Base-by-base conservation (phyloP, 2,888 invertebrate species). In the Panopea generosa region DNA sequence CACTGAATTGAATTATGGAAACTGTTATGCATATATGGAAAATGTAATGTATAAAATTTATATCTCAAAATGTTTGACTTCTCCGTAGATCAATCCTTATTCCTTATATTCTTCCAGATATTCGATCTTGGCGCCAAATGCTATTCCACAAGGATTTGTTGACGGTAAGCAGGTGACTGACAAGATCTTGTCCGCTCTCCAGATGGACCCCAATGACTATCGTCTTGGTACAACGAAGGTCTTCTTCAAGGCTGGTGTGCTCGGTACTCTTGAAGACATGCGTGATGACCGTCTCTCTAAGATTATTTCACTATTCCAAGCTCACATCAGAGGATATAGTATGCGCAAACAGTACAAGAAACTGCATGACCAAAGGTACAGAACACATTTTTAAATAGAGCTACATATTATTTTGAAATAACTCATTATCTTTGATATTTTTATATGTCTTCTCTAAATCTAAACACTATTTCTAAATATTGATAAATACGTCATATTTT, bases 231-330 rank as follows among this genome's bases (percentile, higher is more conserved):
- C 97, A 94, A 99, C 99, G 86, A 99, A 99, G 97, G 99, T 98
- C 96, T 99, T 99, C 97, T 99, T 99, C 98, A 98, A 99, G 93
- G 99, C 99, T 91, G 99, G 99, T 95, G 98, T 99, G 94, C 95
- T 99, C 95, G 99, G 99, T 97, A 97, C 97, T 94, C 97, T 99
- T 96, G 99, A 99, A 94, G 99, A 99, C 94, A 95, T 99, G 94
- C 98, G 99, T 96, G 99, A 99, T 94, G 99, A 99, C 94, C 97
- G 99, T 94, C 95, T 99, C 90, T 89, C 93, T 94, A 98, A 98
- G 95, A 98, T 99, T 93, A 96, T 99, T 93, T 96, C 98, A 92
- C 98, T 99, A 97, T 93, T 94, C 92, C 94, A 94, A 94, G 96
- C 98, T 89, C 97, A 96, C 96, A 96, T 98, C 93, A 96, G 99